phyloP scores from a whole-genome alignment of 2,113 vertebrate genomes.

The Aplodontia rufa region DNA sequence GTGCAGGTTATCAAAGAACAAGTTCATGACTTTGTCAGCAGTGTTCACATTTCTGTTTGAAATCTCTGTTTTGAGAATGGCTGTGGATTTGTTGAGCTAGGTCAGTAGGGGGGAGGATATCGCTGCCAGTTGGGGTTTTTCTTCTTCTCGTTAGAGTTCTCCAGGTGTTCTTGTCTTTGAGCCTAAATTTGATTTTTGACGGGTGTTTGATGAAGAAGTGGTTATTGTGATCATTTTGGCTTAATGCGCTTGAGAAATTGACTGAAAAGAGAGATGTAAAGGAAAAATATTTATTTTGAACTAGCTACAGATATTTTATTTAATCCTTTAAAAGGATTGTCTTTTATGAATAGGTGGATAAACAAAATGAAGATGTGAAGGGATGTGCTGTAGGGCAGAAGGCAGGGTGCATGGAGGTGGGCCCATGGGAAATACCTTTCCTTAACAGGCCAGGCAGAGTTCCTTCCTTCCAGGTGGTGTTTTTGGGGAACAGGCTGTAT shows the following conservation, averaged over 20 bases:
- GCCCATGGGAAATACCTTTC: too few relatives aligned
- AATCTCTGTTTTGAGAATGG: background rate
- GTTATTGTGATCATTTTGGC: background rate
- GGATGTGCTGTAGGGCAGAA: background rate
- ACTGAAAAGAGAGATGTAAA: background rate
- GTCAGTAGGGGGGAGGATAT: background rate
- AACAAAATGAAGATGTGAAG: background rate
- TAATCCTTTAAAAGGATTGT: conserved; percentile 54
- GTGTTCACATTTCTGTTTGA: background rate
- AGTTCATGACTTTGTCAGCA: background rate
- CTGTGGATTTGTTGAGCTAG: background rate
- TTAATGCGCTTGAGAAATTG: background rate
- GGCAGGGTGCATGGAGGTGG: background rate
- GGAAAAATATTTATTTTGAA: conserved; percentile 7
- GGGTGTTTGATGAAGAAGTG: conserved; percentile 40
- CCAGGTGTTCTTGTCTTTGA: conserved; percentile 11
- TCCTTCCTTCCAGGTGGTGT: background rate
- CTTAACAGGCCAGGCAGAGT: too few relatives aligned
- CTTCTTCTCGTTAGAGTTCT: background rate
- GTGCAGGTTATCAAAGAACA: background rate
- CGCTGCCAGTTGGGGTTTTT: background rate
- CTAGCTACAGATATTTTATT: conserved; percentile 17
- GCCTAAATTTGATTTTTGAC: conserved; percentile 14
- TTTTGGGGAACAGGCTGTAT: background rate
- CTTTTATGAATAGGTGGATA: conserved; percentile 6